phyloP scores from a whole-genome alignment of 2,113 vertebrate genomes.

The Psilopsiagon aurifrons region DNA sequence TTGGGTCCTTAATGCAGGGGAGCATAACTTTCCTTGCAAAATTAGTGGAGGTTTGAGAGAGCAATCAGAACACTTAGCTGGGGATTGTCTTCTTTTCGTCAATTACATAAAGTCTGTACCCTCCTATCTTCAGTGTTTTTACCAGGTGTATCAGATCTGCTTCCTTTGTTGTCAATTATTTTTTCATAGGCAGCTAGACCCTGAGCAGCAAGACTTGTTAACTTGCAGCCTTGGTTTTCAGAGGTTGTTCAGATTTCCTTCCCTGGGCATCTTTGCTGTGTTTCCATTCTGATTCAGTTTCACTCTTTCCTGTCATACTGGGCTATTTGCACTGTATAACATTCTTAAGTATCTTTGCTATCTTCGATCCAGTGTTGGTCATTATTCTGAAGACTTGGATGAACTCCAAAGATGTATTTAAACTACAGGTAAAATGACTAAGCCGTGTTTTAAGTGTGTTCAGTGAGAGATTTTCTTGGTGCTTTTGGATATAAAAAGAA shows the following conservation, averaged over 20 bases:
- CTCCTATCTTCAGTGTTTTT: background rate
- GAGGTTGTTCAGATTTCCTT: background rate
- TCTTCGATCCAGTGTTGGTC: background rate
- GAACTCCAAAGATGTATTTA: background rate
- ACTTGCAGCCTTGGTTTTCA: background rate
- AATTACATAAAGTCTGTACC: fast-evolving
- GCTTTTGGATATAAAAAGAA: background rate
- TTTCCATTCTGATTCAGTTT: background rate
- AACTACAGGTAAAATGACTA: background rate
- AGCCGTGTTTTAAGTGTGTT: background rate
- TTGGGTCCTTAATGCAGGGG: background rate
- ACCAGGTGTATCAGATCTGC: background rate
- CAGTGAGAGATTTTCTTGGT: background rate
- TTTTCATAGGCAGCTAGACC: background rate
- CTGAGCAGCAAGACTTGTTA: background rate
- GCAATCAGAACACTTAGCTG: background rate
- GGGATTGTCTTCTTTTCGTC: background rate
- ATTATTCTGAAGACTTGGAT: background rate
- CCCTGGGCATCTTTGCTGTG: background rate
- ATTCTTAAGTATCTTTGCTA: background rate
- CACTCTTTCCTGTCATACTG: background rate
- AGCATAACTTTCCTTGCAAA: background rate
- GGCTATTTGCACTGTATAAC: background rate
- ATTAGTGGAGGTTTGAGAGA: background rate
- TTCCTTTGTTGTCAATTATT: background rate